phyloP scores from a whole-genome alignment of 2,113 vertebrate genomes.

The Zosterops pallidus region DNA sequence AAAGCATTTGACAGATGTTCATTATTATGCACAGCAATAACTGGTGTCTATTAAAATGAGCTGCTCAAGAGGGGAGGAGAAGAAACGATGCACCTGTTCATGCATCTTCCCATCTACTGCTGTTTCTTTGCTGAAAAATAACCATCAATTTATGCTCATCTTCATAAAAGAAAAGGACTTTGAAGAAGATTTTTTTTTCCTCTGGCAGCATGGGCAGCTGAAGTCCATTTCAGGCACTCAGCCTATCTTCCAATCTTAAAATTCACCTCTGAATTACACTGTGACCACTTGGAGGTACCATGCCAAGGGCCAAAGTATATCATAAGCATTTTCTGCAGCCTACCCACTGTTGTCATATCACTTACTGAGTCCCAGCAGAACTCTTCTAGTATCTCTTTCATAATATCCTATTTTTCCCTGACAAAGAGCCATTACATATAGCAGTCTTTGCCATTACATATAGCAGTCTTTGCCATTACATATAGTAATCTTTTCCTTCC shows the following conservation, averaged over 20 bases:
- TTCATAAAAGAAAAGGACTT: background rate
- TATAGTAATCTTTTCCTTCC: background rate
- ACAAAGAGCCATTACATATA: background rate
- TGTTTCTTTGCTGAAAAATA: background rate
- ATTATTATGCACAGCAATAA: constrained; percentile 66
- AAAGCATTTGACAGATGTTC: constrained; percentile 70
- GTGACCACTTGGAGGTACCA: background rate
- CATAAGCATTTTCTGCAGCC: background rate
- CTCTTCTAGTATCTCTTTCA: background rate
- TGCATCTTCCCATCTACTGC: background rate
- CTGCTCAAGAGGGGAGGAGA: constrained; percentile 43
- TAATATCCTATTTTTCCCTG: background rate
- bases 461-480: background rate
- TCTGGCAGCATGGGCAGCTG: background rate
- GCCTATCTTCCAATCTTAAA: background rate
- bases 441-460: background rate
- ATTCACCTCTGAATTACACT: background rate
- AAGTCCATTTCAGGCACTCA: background rate
- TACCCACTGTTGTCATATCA: background rate
- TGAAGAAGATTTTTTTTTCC: background rate
- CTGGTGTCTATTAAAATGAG: constrained; percentile 31
- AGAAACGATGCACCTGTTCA: constrained; percentile 37
- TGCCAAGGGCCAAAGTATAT: accelerated
- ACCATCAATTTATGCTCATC: constrained; percentile 1
- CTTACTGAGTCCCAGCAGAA: background rate